Evolutionary conservation across 2,113 vertebrate species (phyloP).

Genomic region (Aythya baeri): DNA sequence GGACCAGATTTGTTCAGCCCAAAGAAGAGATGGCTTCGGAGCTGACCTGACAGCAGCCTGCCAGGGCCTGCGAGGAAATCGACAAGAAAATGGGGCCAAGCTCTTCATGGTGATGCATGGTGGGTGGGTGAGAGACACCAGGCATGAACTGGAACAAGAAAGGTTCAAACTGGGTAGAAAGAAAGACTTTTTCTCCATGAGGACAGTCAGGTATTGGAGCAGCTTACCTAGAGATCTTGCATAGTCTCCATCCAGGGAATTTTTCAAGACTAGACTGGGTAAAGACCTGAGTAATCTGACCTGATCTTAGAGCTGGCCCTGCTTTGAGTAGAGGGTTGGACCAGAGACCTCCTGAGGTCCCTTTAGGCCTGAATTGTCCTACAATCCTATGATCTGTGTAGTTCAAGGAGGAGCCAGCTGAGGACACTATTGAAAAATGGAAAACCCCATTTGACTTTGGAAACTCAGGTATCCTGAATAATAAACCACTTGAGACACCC

Average conservation of each 20-base stretch:
- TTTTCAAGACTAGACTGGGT: background rate
- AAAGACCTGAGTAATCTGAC: background rate
- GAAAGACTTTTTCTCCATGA: background rate
- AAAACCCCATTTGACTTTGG: background rate
- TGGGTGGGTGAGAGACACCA: fast-evolving
- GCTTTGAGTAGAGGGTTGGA: background rate
- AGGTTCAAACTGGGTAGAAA: background rate
- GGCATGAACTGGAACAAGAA: background rate
- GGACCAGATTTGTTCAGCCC: background rate
- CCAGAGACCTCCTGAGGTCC: background rate
- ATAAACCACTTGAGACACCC: background rate
- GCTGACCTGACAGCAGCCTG: background rate
- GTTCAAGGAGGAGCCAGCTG: background rate
- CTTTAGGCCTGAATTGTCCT: background rate
- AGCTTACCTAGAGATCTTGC: background rate
- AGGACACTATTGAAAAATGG: background rate
- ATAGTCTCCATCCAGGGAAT: background rate
- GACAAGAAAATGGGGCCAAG: background rate
- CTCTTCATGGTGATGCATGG: background rate
- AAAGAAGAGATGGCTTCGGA: background rate
- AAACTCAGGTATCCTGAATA: background rate
- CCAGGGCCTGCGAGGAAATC: background rate
- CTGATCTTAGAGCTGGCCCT: background rate
- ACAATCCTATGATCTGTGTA: background rate
- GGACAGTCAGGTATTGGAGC: background rate